Conservation (phyloP, 2,888 invertebrate species). For the Luperina testacea region DNA sequence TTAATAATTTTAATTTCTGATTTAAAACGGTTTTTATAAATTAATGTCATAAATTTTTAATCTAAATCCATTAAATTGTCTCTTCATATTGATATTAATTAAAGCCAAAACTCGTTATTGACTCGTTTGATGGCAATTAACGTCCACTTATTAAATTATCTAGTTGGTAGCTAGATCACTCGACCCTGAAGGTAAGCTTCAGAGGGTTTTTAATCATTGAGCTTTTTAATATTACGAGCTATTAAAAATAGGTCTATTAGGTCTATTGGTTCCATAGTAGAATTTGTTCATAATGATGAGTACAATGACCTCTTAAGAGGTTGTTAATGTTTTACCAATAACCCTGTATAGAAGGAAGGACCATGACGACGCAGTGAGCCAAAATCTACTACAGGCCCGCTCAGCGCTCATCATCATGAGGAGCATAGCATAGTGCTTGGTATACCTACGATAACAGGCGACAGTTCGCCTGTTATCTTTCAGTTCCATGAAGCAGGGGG, state of each 20-base stretch:
- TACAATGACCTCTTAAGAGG: too few relatives aligned
- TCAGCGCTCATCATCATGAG: neutral
- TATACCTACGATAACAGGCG: too few relatives aligned
- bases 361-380: neutral
- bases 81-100: neutral
- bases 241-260: too few relatives aligned
- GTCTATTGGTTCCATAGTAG: too few relatives aligned
- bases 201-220: neutral
- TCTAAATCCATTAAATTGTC: neutral
- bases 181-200: neutral
- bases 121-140: conserved; percentile 3
- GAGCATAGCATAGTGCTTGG: neutral
- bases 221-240: neutral
- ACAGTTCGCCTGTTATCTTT: neutral
- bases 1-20: neutral
- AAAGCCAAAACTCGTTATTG: neutral
- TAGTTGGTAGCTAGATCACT: neutral
- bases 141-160: conserved; percentile 5
- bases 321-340: too few relatives aligned
- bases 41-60: neutral
- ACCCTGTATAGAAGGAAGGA: too few relatives aligned
- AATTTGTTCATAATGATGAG: too few relatives aligned
- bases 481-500: neutral
- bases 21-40: neutral
- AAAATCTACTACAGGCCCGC: too few relatives aligned